These are phyloP conservation scores for Corythornis madagascariensis DNA, from an alignment of 2,113 vertebrate species.

Conservation along the genomic window DNA sequence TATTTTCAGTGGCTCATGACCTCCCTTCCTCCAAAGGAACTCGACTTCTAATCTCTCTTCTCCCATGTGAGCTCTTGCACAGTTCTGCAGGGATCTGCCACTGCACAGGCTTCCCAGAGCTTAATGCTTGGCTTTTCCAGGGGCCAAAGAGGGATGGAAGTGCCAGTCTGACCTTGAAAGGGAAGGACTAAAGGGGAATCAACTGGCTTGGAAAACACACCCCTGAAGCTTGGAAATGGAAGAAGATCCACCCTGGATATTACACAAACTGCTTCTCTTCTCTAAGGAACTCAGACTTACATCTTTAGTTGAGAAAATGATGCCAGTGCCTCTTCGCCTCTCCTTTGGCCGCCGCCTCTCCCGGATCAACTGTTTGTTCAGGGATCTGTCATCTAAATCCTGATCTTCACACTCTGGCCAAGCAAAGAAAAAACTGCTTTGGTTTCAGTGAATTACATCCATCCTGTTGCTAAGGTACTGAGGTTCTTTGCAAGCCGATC, in stretches of 20 bases:
- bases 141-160: neutral
- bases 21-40: neutral
- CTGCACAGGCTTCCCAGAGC: neutral
- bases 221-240: neutral
- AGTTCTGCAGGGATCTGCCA: neutral
- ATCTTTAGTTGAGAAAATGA: conserved; percentile 75
- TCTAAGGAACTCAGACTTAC: conserved; percentile 67
- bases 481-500: neutral
- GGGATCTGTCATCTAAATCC: conserved; percentile 70
- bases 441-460: conserved; percentile 19
- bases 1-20: neutral
- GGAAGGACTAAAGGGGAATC: neutral
- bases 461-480: neutral
- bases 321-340: conserved; percentile 70
- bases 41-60: neutral
- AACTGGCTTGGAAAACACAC: neutral
- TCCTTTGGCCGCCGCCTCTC: conserved; percentile 73
- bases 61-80: neutral
- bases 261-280: neutral
- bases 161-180: neutral
- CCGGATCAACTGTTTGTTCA: conserved; percentile 57
- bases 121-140: neutral
- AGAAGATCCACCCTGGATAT: neutral
- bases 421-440: conserved; percentile 55
- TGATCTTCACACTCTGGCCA: conserved; percentile 78